These are phyloP conservation scores for Anhinga anhinga DNA, from an alignment of 2,113 vertebrate genomes.

Conservation along the genomic window DNA sequence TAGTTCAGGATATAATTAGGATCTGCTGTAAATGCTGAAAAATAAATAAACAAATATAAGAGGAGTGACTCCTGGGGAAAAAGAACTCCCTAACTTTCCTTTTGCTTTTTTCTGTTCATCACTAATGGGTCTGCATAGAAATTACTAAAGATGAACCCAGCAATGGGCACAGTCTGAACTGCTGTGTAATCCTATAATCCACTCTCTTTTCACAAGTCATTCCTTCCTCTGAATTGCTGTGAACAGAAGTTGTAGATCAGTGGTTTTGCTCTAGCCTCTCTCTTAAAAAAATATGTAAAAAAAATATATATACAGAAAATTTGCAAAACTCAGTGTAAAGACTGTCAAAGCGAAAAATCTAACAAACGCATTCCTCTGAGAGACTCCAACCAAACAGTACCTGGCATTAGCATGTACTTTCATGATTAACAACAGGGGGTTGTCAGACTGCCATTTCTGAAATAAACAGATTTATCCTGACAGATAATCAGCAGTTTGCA, in stretches of 20 bases:
- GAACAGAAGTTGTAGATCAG: background rate
- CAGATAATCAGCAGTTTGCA: slow-evolving; percentile 77
- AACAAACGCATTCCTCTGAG: slow-evolving; percentile 39
- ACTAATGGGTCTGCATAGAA: slow-evolving; percentile 12
- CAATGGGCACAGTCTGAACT: background rate
- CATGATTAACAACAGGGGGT: slow-evolving; percentile 70
- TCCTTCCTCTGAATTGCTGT: slow-evolving; percentile 26
- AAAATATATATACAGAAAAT: background rate
- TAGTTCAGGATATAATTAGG: slow-evolving; percentile 54
- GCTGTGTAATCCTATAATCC: slow-evolving; percentile 65
- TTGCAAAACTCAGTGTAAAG: slow-evolving; percentile 14
- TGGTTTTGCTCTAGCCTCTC: background rate
- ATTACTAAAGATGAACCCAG: slow-evolving; percentile 15
- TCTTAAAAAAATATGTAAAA: background rate
- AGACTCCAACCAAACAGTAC: slow-evolving; percentile 55
- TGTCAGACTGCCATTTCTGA: slow-evolving; percentile 72
- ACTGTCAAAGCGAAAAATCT: slow-evolving; percentile 40
- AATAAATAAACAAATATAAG: slow-evolving; percentile 15
- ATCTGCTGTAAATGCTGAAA: slow-evolving; percentile 41
- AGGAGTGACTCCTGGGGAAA: background rate
- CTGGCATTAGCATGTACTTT: slow-evolving; percentile 67
- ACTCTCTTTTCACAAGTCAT: slow-evolving; percentile 28
- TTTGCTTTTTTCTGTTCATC: background rate
- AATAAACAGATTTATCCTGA: slow-evolving; percentile 79
- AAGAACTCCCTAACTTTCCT: background rate